Evolutionary conservation across 2,797 vertebrate species (phyloP).

Genomic region (Uromys caudimaculatus): DNA sequence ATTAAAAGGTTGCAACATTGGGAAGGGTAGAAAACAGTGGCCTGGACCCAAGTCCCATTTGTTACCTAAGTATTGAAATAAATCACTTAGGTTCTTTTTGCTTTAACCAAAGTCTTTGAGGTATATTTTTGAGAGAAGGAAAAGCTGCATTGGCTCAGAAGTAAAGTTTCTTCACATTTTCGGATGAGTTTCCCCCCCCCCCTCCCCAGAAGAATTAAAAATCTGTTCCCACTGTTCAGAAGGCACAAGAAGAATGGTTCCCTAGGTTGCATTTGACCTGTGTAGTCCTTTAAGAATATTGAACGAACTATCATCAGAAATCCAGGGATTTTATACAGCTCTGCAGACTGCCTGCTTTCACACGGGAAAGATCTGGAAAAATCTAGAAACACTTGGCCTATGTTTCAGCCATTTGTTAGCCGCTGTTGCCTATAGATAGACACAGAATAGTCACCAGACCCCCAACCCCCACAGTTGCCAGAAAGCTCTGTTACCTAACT

Average conservation of each 20-base stretch:
- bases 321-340: neutral
- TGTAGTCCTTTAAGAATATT: neutral
- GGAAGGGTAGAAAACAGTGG: too few species aligned
- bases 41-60: neutral
- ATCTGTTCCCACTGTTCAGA: neutral
- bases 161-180: neutral
- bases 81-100: neutral
- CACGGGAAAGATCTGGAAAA: neutral
- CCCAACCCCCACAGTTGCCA: neutral
- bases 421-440: neutral
- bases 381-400: neutral
- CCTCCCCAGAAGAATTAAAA: conserved; percentile 6
- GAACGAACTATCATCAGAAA: neutral
- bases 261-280: neutral
- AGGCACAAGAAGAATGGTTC: neutral
- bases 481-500: neutral
- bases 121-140: neutral
- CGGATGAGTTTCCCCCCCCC: neutral
- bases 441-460: neutral
- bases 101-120: neutral
- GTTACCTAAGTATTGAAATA: neutral
- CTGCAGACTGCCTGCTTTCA: neutral
- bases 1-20: neutral
- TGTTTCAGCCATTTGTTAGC: neutral
- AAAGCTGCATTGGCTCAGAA: neutral